Percentiles rank a stretch among this genome's conserved stretches.
These are phyloP conservation scores for Notolabrus celidotus DNA, from an alignment of 2,797 vertebrate genomes.

Conservation along the genomic window DNA sequence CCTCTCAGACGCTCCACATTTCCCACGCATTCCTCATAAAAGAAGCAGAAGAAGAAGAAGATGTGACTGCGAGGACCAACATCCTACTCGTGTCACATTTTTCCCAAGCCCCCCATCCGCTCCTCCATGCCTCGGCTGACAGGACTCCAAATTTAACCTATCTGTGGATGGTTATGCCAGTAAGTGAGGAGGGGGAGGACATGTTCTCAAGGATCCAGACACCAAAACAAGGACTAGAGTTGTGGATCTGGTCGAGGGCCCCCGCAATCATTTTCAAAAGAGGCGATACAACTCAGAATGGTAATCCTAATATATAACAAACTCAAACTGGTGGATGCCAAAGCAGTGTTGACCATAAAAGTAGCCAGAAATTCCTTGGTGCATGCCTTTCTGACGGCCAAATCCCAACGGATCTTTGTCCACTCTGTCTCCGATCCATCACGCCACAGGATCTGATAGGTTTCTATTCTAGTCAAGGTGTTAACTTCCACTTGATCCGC, in stretches of 20 bases:
- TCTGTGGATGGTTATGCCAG: conserved; percentile 77
- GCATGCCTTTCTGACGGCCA: background rate
- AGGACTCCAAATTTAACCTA: conserved; percentile 49
- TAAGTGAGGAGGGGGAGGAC: conserved; percentile 14
- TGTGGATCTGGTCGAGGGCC: too few species aligned
- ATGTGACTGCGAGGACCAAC: conserved; percentile 22
- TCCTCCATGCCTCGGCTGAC: conserved; percentile 21
- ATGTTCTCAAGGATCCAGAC: conserved; percentile 20
- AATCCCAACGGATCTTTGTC: too few species aligned
- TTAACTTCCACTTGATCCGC: too few species aligned
- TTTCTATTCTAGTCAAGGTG: too few species aligned
- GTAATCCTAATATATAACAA: background rate
- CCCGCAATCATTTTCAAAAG: background rate
- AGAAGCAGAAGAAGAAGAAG: background rate
- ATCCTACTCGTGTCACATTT: conserved; percentile 43
- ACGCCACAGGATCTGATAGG: too few species aligned
- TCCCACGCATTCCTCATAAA: conserved; percentile 46
- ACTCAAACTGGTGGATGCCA: background rate
- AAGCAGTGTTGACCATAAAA: background rate
- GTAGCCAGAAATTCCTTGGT: background rate
- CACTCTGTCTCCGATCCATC: too few species aligned
- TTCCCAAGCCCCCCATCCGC: conserved; percentile 30
- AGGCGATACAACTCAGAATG: background rate
- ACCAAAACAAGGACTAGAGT: conserved; percentile 8
- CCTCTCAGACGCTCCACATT: conserved; percentile 1